These are phyloP conservation scores for Regulus satrapa DNA, from an alignment of 2,113 vertebrate genomes.

Conservation along the genomic window DNA sequence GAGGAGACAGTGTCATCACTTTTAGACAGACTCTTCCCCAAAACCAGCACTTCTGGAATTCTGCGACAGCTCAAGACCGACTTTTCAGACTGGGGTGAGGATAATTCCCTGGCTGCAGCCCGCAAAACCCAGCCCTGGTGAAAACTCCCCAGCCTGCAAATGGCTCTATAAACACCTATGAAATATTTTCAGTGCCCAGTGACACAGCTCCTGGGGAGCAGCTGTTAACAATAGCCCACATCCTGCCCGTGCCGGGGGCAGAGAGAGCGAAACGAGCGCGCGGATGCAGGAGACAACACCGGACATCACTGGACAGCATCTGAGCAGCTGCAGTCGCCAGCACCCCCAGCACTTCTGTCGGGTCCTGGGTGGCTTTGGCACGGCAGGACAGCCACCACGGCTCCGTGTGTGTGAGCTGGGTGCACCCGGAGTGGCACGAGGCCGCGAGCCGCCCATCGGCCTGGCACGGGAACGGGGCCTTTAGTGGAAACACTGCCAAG, in stretches of 20 bases:
- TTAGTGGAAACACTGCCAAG: not conserved
- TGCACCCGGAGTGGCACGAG: not conserved
- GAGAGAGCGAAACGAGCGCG: rapidly evolving
- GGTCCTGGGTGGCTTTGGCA: not conserved
- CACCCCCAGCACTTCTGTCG: not conserved
- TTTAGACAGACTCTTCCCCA: not conserved
- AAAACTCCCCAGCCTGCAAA: not conserved
- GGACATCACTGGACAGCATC: not conserved
- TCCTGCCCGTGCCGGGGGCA: not conserved
- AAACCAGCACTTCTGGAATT: not conserved
- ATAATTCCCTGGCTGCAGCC: not conserved
- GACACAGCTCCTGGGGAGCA: not conserved
- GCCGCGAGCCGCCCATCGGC: not conserved
- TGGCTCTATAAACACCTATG: not conserved
- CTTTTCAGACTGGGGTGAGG: not conserved
- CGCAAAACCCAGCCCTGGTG: not conserved
- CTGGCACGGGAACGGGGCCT: not conserved
- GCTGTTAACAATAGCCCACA: not conserved
- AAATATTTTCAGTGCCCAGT: not conserved
- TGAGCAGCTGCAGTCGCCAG: constrained; percentile 6
- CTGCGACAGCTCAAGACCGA: not conserved
- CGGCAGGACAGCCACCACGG: rapidly evolving
- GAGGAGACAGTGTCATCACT: not conserved
- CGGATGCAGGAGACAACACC: not conserved
- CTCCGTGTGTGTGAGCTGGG: not conserved